Base-by-base conservation (phyloP, 92 coral and sea anemone genomes). In the Muricea muricata region DNA sequence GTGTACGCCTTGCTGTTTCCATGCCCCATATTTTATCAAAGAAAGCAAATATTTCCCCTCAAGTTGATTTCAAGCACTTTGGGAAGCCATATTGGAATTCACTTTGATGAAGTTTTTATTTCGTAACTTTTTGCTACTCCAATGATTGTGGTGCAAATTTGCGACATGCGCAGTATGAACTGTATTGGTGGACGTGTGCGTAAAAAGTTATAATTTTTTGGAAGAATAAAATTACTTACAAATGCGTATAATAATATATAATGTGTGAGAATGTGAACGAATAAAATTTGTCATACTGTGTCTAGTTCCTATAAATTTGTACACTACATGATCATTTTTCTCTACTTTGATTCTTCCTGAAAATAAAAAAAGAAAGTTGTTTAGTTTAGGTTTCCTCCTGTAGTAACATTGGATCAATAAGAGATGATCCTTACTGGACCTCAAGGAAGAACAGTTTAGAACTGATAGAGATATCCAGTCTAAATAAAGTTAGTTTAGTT, bases 1-100 rank as follows among this genome's bases (percentile, higher is more conserved):
- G 89, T 70, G 79, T 90, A 93, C 32, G 83, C 83, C 40, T 78
- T 78, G 83, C 83, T 78, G 65, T 78, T 78, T 1, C 55, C 46
- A 6, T 78, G 83, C 1, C 83, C 83, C 83, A 78, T 78, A 14
- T 55, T 75, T 15, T 23, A 54, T 17, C 14, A 33, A 17, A 32
- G 18, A 66, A 70, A 63, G 8, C 37, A 17, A 14, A 15, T 61
- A 3, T 63, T 63, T 29, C 35, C 28, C 13, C 2, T 63, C 37
- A 63, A 63, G 30, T 20, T 6, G 12, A 57, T 21, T 21, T 37
- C 42, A 37, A 37, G 70, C 39, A 63, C 30, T 63, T 17, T 30
- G 70, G 70, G 70, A 26, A 8, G 30, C 4, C n/a, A 54, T 3
- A n/a, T n/a, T n/a, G n/a, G n/a, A n/a, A n/a, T n/a, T n/a, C n/a